Evolutionary conservation across 2,113 vertebrate species (phyloP), one percentile per base, ranked within the genome.

Genomic region (Pseudopipra pipra): DNA sequence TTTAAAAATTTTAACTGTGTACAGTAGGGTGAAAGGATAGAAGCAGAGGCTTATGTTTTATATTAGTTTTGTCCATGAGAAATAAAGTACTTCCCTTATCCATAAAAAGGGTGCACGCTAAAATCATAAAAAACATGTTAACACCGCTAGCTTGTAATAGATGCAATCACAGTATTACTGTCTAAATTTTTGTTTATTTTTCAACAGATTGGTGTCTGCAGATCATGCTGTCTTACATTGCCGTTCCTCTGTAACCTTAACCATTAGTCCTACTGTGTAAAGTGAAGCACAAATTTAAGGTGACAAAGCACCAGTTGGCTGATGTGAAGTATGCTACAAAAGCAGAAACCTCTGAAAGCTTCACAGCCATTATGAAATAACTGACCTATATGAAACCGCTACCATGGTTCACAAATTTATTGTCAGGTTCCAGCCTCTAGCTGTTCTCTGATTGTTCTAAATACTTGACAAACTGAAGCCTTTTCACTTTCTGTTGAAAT

Each of bases 391-490:
- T 97, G 98, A 97, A 97, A 96, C 97, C 95, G 97, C 98, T 97
- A 97, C 97, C 97, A 97, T 97, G 98, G 97, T 97, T 98, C 98
- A 98, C 97, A 97, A 97, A 98, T 97, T 97, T 97, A 97, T 97
- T 98, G 98, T 97, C 95, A 97, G 97, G 98, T 97, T 98, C 97
- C 97, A 98, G 98, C 98, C 98, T 98, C 98, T 98, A 98, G 97
- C 98, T 98, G 98, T 97, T 98, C 98, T 98, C 98, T 98, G 98
- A 98, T 98, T 98, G 98, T 98, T 98, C 98, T 98, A 99, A 99
- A 99, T 98, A 99, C 98, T 98, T 98, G 97, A 98, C 98, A 98
- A 98, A 98, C 98, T 97, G 98, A 98, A 98, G 98, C 98, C 98
- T 98, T 98, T 98, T 98, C 98, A 98, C 98, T 98, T 98, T 98